Evolutionary conservation across 2,113 vertebrate species (phyloP), one percentile per base, ranked within the genome.

Genomic region (Taurulus bubalis): DNA sequence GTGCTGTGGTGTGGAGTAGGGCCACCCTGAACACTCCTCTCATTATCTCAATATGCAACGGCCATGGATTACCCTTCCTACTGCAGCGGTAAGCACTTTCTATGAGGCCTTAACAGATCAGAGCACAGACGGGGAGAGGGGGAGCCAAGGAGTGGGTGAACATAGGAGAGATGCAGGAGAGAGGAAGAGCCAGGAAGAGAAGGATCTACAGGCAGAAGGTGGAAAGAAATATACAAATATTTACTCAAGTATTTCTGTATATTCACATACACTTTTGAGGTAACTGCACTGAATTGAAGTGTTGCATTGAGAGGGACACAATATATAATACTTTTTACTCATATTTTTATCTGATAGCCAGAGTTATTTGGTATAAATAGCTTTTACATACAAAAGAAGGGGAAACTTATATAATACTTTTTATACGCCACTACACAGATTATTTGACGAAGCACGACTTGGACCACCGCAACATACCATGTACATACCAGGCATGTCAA

Each of bases 11-110:
- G 75, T 79, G 79, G 80, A 87, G 83, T 77, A 82, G 72, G 87
- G 83, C 86, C 85, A 83, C 67, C 63, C 75, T 40, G 40, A 89
- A 86, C 75, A 87, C 72, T 86, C 47, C 62, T 74, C 87, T 93
- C 84, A 90, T 93, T 92, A 93, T 90, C 80, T 83, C 79, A 89
- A 83, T 89, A 91, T 91, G 90, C 87, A 90, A 88, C 79, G 84
- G 38, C 85, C 77, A 75, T 80, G 87, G 87, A 92, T 91, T 92
- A 87, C 80, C 75, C 82, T 80, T 71, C 51, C 69, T 76, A 77
- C 85, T 93, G 91, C 89, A 88, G 83, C 38, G 72, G 77, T 89
- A 90, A 90, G 86, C 85, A 90, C 77, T 89, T 93, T 89, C 82
- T 85, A 49, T 53, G 72, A 68, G 82, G 67, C 75, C 80, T 72